Conservation (phyloP, 2,797 vertebrate genomes). For the Propithecus perrieri region DNA sequence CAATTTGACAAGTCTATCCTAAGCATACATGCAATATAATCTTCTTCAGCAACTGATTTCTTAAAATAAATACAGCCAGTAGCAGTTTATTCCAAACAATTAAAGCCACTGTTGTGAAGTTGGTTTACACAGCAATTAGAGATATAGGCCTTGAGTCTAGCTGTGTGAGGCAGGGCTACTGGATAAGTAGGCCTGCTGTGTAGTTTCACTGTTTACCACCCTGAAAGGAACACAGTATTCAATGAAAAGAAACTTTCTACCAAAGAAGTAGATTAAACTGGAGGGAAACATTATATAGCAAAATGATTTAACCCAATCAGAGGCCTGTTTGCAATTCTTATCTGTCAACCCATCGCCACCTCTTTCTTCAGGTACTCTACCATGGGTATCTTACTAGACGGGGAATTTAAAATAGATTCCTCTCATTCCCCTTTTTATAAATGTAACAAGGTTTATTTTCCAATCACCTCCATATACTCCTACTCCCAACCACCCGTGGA, state of each 20-base stretch:
- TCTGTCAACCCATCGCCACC: neutral
- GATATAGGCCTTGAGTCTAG: neutral
- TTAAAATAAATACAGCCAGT: neutral
- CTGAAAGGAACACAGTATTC: neutral
- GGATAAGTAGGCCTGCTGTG: neutral
- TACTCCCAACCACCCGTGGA: neutral
- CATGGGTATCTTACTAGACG: neutral
- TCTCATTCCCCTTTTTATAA: neutral
- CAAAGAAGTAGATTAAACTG: neutral
- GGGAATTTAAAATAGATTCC: neutral
- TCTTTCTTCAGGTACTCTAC: neutral
- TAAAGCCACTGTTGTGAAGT: neutral
- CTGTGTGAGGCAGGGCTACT: neutral
- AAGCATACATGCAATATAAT: neutral
- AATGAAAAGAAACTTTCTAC: slow-evolving; percentile 9
- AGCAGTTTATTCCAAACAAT: neutral
- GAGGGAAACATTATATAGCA: neutral
- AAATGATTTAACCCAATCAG: neutral
- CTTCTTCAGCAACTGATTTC: neutral
- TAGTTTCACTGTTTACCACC: neutral
- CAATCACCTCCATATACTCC: neutral
- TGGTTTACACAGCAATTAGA: neutral
- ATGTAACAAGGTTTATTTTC: neutral
- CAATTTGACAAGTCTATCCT: neutral
- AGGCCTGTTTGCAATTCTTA: neutral